Evolutionary conservation across 1,140 invertebrate genomes (phyloP), one percentile per base, ranked within the genome.

Genomic region (Pseudomyrmex dendroicus): DNA sequence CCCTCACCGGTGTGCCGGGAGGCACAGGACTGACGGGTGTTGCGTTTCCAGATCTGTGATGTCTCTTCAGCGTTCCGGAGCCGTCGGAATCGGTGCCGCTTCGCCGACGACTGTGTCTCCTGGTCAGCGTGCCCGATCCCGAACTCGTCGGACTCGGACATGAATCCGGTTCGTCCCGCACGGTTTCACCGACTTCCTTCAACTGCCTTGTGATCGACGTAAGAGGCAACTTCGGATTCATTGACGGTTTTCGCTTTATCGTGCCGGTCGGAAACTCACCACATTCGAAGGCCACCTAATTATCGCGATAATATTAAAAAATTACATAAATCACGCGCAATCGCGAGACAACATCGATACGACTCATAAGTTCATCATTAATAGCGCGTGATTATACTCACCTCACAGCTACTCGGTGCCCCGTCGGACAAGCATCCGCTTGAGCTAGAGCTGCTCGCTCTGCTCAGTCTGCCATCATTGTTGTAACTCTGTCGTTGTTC

Each of bases 191-290:
- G 82, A 97, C 97, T 89, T 97, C 97, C 89, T 97, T 97, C 66
- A 98, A 93, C 87, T 98, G 97, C n/a, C 98, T 95, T 0, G 98
- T 98, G 90, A 98, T 98, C 76, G 97, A 97, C 9, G 98, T 98
- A 61, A 99, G 91, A 0, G 98, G 98, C n/a, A 98, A 95, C 92
- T 98, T 98, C 0, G 97, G 97, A 91, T 97, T 98, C 96, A 97
- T 97, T 8, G 97, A 97, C 0, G 97, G 97, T 91, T 98, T 98
- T 25, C 98, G 95, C 91, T 98, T 98, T 61, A 98, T 98, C 44
- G 97, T 98, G 17, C 96, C 96, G 0, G 93, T 94, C 57, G 94
- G 94, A 85, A 95, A 94, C 83, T 94, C 94, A 1, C 93, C 93
- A 48, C 93, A 94, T 59, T 94, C 93, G 46, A 93, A 94, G 0